A percentile compares a stretch with the other conserved stretches of the same genome.
Evolutionary conservation across 2,888 invertebrate species (phyloP).

Genomic region (Ochropleura leucogaster): DNA sequence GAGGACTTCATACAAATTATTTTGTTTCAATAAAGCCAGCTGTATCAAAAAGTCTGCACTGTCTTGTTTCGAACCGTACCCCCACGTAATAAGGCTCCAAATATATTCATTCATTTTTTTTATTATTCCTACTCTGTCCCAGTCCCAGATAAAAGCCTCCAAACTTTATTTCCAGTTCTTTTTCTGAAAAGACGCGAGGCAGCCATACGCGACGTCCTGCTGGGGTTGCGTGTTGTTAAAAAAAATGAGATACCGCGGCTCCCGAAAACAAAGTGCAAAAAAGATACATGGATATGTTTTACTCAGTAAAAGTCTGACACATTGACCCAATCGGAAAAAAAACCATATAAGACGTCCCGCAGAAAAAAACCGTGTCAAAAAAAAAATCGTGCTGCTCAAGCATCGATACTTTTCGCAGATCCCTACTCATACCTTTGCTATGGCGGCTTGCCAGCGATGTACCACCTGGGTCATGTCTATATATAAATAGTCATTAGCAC

Average conservation of each 20-base stretch:
- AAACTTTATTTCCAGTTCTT: background rate
- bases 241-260: no score
- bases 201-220: background rate
- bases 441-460: slow-evolving; percentile 52
- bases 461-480: slow-evolving; percentile 75
- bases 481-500: slow-evolving; percentile 70
- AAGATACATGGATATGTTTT: no score
- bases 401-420: slow-evolving; percentile 33
- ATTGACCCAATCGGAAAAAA: no score
- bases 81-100: background rate
- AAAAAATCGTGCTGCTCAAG: background rate
- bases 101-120: no score
- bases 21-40: background rate
- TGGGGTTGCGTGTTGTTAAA: no score
- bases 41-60: background rate
- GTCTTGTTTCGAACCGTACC: background rate
- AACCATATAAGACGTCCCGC: no score
- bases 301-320: no score
- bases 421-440: slow-evolving; percentile 2
- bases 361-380: background rate
- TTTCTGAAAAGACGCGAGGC: background rate
- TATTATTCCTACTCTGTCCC: background rate
- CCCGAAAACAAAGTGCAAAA: no score
- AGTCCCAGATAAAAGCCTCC: background rate
- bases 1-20: background rate